Conservation (phyloP, 2,113 vertebrate genomes). For the Bos javanicus region DNA sequence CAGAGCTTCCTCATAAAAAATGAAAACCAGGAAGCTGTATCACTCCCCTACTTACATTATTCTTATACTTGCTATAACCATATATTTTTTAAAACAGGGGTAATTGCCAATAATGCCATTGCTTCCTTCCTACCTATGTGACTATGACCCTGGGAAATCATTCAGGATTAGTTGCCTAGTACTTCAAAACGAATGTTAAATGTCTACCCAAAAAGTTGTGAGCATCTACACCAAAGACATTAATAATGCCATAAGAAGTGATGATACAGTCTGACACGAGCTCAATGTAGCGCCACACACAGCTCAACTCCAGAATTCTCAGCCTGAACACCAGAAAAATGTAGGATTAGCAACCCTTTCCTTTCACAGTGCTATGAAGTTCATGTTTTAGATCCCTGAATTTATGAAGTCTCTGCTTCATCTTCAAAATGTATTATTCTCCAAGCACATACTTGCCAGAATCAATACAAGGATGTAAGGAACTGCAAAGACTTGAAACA, state of each 20-base stretch:
- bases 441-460: constrained; percentile 32
- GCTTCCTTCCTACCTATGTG: constrained; percentile 7
- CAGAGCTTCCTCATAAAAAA: constrained; percentile 4
- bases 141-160: constrained; percentile 21
- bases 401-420: constrained; percentile 7
- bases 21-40: not conserved
- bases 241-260: not conserved
- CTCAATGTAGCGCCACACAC: not conserved
- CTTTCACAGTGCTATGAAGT: not conserved
- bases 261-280: not conserved
- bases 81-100: not conserved
- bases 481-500: constrained; percentile 53
- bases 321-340: not conserved
- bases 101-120: not conserved
- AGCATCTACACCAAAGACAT: not conserved
- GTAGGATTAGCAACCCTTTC: not conserved
- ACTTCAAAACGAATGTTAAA: constrained; percentile 32
- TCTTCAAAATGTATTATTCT: constrained; percentile 38
- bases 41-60: not conserved
- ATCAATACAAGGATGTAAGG: constrained; percentile 26
- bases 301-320: not conserved
- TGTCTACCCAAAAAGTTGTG: not conserved
- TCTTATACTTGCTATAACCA: not conserved
- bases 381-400: not conserved
- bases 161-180: constrained; percentile 3